Evolutionary conservation across 2,113 vertebrate genomes (phyloP).

Genomic region (Dolichotis patagonum): DNA sequence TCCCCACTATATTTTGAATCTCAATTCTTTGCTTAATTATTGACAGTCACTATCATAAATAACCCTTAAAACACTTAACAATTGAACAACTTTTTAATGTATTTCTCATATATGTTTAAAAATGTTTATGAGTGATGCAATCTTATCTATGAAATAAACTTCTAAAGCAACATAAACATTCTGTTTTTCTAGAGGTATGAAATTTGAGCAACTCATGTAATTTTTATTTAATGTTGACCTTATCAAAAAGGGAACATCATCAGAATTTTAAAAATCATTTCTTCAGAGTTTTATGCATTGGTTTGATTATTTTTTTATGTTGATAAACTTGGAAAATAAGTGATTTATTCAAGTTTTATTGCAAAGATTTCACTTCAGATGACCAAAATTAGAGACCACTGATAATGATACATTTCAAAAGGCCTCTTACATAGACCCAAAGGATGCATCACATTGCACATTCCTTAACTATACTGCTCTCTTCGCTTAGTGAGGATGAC

Average conservation of each 20-base stretch:
- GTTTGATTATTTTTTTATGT: too few relatives aligned
- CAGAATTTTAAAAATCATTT: too few relatives aligned
- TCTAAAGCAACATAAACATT: not conserved
- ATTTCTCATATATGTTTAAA: not conserved
- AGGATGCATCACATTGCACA: too few relatives aligned
- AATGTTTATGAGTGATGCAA: not conserved
- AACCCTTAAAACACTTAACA: not conserved
- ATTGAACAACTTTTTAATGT: conserved; percentile 45
- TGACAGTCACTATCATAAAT: not conserved
- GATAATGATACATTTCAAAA: too few relatives aligned
- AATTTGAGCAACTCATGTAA: not conserved
- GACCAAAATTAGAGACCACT: too few relatives aligned
- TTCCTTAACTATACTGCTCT: too few relatives aligned
- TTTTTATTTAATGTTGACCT: not conserved
- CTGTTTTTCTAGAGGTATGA: not conserved
- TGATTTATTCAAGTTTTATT: too few relatives aligned
- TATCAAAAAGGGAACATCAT: not conserved
- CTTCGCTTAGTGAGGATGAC: too few relatives aligned
- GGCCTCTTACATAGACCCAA: too few relatives aligned
- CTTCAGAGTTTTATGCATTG: too few relatives aligned
- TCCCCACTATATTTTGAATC: not conserved
- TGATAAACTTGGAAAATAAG: too few relatives aligned
- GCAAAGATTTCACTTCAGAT: too few relatives aligned
- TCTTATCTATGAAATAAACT: conserved; percentile 58
- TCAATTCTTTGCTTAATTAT: conserved; percentile 16